These are phyloP conservation scores for Drosophila koepferae DNA, from an alignment of 2,888 invertebrate genomes.

Conservation along the genomic window DNA sequence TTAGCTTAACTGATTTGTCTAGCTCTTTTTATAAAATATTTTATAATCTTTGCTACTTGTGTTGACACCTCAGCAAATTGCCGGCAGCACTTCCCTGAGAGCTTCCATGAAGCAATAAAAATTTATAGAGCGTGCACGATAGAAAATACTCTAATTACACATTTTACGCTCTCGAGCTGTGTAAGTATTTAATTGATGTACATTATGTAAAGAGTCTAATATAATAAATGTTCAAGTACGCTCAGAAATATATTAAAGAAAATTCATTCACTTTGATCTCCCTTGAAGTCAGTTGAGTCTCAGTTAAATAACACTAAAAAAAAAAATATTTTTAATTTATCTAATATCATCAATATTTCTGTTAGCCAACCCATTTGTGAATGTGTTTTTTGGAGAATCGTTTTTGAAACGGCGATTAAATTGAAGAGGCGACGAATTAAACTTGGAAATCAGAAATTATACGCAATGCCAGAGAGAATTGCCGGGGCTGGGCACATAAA, in stretches of 20 bases:
- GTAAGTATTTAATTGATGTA: too few relatives aligned
- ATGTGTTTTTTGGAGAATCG: conserved; percentile 10
- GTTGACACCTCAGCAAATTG: conserved; percentile 19
- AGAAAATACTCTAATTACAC: background rate
- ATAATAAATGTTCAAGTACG: too few relatives aligned
- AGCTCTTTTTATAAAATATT: conserved; percentile 32
- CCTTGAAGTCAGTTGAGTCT: too few relatives aligned
- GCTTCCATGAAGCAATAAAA: background rate
- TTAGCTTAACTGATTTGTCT: conserved; percentile 13
- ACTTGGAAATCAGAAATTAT: conserved; percentile 72
- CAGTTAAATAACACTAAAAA: too few relatives aligned
- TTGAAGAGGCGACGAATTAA: conserved; percentile 70
- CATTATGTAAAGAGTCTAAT: too few relatives aligned
- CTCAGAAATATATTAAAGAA: too few relatives aligned
- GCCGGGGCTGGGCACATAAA: conserved; percentile 60
- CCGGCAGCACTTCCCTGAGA: background rate
- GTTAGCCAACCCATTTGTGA: conserved; percentile 15
- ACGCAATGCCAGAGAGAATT: conserved; percentile 58
- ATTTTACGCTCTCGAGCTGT: background rate
- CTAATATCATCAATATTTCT: background rate
- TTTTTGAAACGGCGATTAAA: conserved; percentile 60
- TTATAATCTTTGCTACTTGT: conserved; percentile 7
- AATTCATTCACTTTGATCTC: too few relatives aligned
- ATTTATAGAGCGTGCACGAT: background rate
- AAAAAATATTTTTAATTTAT: too few relatives aligned